Evolutionary conservation across 35 echinoderm and acorn worm genomes (phyloP).

Genomic region (Ptychodera flava): DNA sequence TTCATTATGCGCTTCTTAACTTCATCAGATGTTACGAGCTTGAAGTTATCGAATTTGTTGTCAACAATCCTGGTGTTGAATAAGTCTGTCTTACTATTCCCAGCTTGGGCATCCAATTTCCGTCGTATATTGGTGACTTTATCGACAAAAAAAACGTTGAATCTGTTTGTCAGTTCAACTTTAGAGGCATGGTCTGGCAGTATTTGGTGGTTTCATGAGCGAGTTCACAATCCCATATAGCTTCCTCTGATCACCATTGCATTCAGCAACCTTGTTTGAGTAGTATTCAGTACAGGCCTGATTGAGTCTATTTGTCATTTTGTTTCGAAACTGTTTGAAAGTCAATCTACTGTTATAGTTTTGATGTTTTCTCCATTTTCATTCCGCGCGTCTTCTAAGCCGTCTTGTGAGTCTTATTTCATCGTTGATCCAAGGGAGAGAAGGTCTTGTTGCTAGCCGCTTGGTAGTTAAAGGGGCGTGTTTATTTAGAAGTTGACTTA

Average conservation of each 20-base stretch:
- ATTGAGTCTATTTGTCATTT: constrained; percentile 6
- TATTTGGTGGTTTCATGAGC: constrained; percentile 24
- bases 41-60: constrained; percentile 21
- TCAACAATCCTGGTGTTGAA: not conserved
- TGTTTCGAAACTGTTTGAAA: constrained; percentile 8
- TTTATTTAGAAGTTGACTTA: constrained; percentile 22
- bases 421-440: constrained; percentile 31
- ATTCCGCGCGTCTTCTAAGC: constrained; percentile 10
- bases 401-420: constrained; percentile 12
- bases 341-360: not conserved
- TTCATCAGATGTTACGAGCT: constrained; percentile 23
- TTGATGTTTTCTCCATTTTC: constrained; percentile 21
- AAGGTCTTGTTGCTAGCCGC: constrained; percentile 7
- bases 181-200: constrained; percentile 13
- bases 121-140: not conserved
- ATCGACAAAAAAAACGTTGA: constrained; percentile 10
- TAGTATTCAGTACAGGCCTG: constrained; percentile 30
- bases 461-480: constrained; percentile 29
- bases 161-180: constrained; percentile 12
- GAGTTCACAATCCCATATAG: constrained; percentile 39
- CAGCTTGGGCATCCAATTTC: not conserved
- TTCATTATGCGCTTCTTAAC: constrained; percentile 22
- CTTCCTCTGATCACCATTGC: constrained; percentile 44
- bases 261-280: constrained; percentile 18
- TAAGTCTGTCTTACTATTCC: not conserved